Conservation (phyloP, 2,113 vertebrate species). For the Ictidomys tridecemlineatus region DNA sequence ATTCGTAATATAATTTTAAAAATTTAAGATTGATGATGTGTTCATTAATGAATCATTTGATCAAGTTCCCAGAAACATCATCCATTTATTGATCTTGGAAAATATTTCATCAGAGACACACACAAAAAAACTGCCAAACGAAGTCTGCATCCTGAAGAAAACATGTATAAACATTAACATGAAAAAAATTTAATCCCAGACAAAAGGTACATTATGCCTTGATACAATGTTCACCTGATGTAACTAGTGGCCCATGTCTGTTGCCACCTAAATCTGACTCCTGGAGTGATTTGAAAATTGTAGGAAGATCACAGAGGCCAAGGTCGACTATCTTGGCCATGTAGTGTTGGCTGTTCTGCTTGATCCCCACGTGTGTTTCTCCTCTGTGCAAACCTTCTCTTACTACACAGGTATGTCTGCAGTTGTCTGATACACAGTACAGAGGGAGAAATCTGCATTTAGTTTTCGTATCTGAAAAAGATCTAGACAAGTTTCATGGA, state of each 20-base stretch:
- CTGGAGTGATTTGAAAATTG: slow-evolving; percentile 22
- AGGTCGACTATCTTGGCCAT: slow-evolving; percentile 25
- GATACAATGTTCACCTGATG: not conserved
- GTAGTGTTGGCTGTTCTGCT: not conserved
- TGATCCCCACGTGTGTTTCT: not conserved
- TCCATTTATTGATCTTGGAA: slow-evolving; percentile 13
- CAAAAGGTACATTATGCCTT: not conserved
- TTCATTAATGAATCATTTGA: not conserved
- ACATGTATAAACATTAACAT: not conserved
- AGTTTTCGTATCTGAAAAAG: slow-evolving; percentile 64
- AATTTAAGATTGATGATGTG: not conserved
- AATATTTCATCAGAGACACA: slow-evolving; percentile 28
- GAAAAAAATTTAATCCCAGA: not conserved
- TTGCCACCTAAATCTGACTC: slow-evolving; percentile 31
- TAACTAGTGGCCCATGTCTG: not conserved
- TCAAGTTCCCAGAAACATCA: not conserved
- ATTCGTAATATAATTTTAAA: not conserved
- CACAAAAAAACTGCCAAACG: not conserved
- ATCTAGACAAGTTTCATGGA: slow-evolving; percentile 65
- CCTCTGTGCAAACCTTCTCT: not conserved
- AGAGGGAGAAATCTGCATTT: slow-evolving; percentile 56
- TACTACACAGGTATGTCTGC: slow-evolving; percentile 20
- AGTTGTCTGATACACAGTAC: slow-evolving; percentile 29
- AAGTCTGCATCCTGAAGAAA: slow-evolving; percentile 38
- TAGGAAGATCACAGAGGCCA: slow-evolving; percentile 21